Evolutionary conservation across 1,140 invertebrate genomes (phyloP), one percentile per base, ranked within the genome.

Genomic region (Paraescarpia echinospica): DNA sequence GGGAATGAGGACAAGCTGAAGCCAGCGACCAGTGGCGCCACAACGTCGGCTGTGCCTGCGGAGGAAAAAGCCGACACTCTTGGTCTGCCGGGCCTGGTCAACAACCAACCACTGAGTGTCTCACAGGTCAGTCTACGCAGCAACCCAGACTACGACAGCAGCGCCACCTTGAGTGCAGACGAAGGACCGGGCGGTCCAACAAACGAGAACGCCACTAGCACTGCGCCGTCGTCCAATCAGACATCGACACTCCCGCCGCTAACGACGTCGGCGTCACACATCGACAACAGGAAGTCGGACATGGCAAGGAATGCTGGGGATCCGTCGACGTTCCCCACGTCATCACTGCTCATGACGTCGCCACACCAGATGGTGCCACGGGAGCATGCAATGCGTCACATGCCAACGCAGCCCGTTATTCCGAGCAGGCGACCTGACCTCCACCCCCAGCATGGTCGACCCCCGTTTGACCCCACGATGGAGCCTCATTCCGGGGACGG

Each of bases 161-260:
- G 96, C 94, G 96, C 96, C 51, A 97, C 96, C 33, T 95, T 96
- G 93, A 97, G 96, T 95, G 96, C 96, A 33, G 96, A 97, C 94
- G 96, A 97, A 94, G 96, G 96, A 18, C 95, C 95, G 90, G 94
- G 93, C 18, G 59, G 92, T 14, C 93, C 92, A 89, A 93, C 93
- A 22, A 92, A 92, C 4, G 33, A 34, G 90, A 12, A 12, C n/a
- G 22, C 59, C 59, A 77, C 59, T 31, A 77, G 59, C 22, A 27
- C 8, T 77, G 59, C 4, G 59, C 9, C 59, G 12, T 22, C 8
- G 8, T 77, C 59, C 2, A 77, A 27, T 77, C 59, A 77, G 22
- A 31, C 59, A 18, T 18, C 27, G 2, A 18, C 59, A 27, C 59
- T 14, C 22, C 8, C 59, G 59, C 2, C 27, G 22, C 59, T 27